phyloP scores from a whole-genome alignment of 2,797 vertebrate species.

The Pangasius krempfi region DNA sequence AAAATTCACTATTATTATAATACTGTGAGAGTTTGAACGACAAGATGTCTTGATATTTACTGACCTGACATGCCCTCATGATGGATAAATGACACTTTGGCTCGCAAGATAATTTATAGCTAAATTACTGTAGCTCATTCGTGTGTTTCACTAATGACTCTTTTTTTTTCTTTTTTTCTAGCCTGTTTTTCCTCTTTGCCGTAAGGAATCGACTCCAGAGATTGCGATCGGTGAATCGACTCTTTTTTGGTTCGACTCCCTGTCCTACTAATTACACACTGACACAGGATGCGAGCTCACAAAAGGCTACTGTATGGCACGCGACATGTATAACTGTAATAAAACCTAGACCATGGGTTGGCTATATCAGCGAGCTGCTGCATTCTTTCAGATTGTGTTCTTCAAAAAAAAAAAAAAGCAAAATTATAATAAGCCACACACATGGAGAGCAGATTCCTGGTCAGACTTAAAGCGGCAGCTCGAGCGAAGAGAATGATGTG shows the following conservation, averaged over 20 bases:
- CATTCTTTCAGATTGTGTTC: not conserved
- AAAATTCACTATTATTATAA: not conserved
- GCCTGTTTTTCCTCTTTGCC: not conserved
- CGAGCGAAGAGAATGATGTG: not conserved
- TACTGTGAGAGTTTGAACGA: not conserved
- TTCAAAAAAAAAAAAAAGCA: not conserved
- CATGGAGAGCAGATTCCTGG: not conserved
- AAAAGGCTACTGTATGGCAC: not conserved
- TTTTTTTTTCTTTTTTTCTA: not conserved
- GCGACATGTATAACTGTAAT: not conserved
- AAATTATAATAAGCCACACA: not conserved
- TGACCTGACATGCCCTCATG: not conserved
- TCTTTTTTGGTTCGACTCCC: not conserved
- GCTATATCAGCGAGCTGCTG: not conserved
- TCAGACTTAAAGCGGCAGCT: slow-evolving; percentile 21
- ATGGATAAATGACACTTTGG: not conserved
- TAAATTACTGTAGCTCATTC: not conserved
- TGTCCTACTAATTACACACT: not conserved
- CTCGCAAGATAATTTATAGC: not conserved
- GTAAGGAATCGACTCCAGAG: not conserved
- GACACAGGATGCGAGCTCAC: not conserved
- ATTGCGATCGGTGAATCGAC: not conserved
- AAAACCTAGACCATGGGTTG: not conserved
- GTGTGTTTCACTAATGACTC: not conserved
- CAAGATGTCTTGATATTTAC: not conserved